Evolutionary conservation across 2,113 vertebrate genomes (phyloP).

Genomic region (Circaetus cinerascens): DNA sequence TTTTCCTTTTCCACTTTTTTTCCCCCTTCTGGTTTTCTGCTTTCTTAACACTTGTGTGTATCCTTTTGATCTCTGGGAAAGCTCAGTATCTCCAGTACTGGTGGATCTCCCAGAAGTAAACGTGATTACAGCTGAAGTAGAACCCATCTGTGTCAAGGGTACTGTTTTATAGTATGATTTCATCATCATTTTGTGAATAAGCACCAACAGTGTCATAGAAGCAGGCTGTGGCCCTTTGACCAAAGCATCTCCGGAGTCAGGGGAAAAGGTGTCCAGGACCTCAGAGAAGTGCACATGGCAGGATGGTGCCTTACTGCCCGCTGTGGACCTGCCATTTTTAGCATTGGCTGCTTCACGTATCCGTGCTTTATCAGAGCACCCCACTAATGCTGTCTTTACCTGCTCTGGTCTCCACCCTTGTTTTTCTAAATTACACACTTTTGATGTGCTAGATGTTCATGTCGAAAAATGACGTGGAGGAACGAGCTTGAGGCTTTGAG

Average conservation of each 20-base stretch:
- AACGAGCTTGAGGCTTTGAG: not conserved
- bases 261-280: not conserved
- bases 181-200: not conserved
- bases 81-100: not conserved
- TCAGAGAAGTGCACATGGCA: not conserved
- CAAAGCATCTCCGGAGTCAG: not conserved
- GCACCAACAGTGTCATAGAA: not conserved
- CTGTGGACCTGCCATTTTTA: not conserved
- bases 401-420: not conserved
- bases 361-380: not conserved
- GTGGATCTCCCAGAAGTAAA: not conserved
- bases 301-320: not conserved
- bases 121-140: not conserved
- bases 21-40: not conserved
- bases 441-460: not conserved
- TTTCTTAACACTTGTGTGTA: not conserved
- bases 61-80: not conserved
- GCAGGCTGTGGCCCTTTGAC: not conserved
- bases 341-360: not conserved
- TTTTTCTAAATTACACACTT: not conserved
- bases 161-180: not conserved
- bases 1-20: not conserved
- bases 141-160: not conserved
- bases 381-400: fast-evolving
- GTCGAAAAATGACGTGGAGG: not conserved